These are phyloP conservation scores for Eupelmus urozonus DNA, from an alignment of 2,888 invertebrate genomes.

Conservation along the genomic window DNA sequence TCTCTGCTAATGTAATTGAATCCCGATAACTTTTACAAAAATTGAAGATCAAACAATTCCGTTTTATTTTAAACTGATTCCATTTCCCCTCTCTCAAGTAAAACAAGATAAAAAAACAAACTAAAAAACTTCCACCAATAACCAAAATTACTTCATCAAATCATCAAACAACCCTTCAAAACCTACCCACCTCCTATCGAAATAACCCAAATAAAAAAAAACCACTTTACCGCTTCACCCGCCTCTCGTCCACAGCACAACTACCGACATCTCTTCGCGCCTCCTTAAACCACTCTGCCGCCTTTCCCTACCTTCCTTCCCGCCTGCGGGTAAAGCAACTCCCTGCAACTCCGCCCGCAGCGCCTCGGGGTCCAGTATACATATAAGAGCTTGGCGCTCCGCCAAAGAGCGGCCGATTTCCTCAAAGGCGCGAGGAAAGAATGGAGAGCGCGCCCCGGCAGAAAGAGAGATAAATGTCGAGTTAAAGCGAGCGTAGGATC, in stretches of 20 bases:
- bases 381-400: background rate
- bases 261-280: conserved; percentile 30
- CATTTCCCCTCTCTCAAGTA: no score
- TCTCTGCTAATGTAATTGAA: background rate
- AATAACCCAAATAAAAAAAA: background rate
- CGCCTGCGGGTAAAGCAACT: conserved; percentile 51
- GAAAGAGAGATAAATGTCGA: conserved; percentile 1
- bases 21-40: no score
- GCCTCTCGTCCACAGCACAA: background rate
- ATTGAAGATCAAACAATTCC: no score
- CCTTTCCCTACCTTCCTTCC: conserved; percentile 17
- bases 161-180: no score
- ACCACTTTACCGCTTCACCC: no score
- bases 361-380: background rate
- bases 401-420: background rate
- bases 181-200: no score
- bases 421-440: background rate
- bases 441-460: conserved; percentile 4
- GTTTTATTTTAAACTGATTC: no score
- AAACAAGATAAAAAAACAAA: no score
- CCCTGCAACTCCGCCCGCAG: conserved; percentile 11
- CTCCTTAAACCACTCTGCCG: background rate
- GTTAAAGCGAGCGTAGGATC: conserved; percentile 1
- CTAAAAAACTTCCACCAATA: no score
- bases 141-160: no score